Evolutionary conservation across 2,113 vertebrate genomes (phyloP), one percentile per base, ranked within the genome.

Genomic region (Synchiropus splendidus): DNA sequence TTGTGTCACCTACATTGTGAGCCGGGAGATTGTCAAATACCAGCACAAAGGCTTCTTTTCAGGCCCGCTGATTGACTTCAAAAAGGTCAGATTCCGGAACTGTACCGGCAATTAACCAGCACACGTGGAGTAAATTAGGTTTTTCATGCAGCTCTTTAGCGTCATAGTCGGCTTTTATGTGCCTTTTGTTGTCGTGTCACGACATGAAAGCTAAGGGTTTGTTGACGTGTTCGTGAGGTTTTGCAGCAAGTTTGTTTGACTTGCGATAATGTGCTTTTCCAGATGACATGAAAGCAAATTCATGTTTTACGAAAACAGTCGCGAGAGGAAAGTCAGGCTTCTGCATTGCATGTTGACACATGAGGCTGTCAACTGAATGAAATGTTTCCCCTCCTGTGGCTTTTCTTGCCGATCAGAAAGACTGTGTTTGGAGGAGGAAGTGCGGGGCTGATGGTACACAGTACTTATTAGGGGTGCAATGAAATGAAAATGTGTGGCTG

Each of bases 81-180:
- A 61, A 62, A 65, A 54, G 33, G 52, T 63, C 51, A 58, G 17
- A 53, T 40, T 51, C 31, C 36, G 51, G 40, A 47, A 54, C 68
- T 31, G 39, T 49, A 54, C 56, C 44, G 16, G 61, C 67, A 74
- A 73, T 74, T 73, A 77, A 75, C 50, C 54, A 51, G 35, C 37
- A 48, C 27, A 32, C 42, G 54, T 69, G 58, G 61, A 42, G 18
- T 16, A 66, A n/a, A 73, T 78, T 41, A 68, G 11, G 44, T 48
- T 41, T 70, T 60, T 42, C 57, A 30, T 51, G 18, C 48, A 75
- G 45, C 21, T 63, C 48, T 67, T 74, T 48, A 61, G 64, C 60
- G 53, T 63, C 47, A 54, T 46, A 48, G 42, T 52, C 53, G 14
- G 36, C 34, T 18, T 61, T 58, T 45, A 39, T 50, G 53, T 53